These are phyloP conservation scores for Luscinia luscinia DNA, from an alignment of 2,797 vertebrate genomes.

Conservation along the genomic window DNA sequence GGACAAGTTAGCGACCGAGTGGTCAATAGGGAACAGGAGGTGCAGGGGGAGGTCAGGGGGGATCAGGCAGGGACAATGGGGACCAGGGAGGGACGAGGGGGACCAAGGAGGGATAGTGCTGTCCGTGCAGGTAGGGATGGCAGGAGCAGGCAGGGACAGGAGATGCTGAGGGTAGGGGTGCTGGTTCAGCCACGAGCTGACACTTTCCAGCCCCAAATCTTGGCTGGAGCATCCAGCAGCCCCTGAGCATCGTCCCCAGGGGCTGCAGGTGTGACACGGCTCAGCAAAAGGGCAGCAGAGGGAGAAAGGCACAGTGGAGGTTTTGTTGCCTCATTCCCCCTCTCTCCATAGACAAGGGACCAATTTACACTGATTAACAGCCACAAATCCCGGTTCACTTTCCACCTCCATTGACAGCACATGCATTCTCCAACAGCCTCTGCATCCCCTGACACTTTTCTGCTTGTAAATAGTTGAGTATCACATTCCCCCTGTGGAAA, in stretches of 20 bases:
- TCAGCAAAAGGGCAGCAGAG: accelerated
- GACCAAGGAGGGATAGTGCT: too few species aligned
- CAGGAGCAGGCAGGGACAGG: too few species aligned
- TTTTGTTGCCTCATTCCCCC: not conserved
- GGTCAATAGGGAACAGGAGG: too few species aligned
- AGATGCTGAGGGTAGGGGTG: too few species aligned
- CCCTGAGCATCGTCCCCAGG: accelerated
- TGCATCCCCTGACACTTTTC: constrained; percentile 4
- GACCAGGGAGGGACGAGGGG: too few species aligned
- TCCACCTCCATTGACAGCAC: not conserved
- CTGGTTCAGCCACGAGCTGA: not conserved
- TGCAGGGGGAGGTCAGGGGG: too few species aligned
- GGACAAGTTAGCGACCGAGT: too few species aligned
- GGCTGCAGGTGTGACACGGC: not conserved
- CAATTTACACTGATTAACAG: not conserved
- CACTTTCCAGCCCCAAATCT: not conserved
- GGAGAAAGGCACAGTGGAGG: not conserved
- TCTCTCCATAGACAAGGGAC: not conserved
- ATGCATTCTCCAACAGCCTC: not conserved
- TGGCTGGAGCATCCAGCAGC: not conserved
- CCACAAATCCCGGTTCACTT: not conserved
- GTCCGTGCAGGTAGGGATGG: too few species aligned
- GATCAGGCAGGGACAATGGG: too few species aligned
- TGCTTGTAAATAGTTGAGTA: constrained; percentile 35
- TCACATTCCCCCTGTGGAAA: constrained; percentile 14